Evolutionary conservation across 2,113 vertebrate genomes (phyloP).

Genomic region (Notiomystis cincta): DNA sequence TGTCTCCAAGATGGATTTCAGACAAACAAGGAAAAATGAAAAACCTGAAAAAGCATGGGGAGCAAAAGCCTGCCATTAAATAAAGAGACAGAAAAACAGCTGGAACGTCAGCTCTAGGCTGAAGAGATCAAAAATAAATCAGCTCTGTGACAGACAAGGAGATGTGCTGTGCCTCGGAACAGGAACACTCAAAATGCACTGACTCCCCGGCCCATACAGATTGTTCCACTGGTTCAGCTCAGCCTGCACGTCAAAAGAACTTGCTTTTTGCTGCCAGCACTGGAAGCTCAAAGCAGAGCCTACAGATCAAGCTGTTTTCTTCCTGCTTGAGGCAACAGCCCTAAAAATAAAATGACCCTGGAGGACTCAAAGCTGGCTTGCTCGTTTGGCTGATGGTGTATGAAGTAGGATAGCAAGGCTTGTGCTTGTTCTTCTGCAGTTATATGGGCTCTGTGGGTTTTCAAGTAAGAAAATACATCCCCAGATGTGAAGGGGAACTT

Average conservation of each 20-base stretch:
- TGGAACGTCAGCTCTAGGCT: neutral
- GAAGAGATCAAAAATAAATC: neutral
- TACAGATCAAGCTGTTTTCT: conserved; percentile 46
- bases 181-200: neutral
- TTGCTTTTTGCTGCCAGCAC: neutral
- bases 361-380: conserved; percentile 27
- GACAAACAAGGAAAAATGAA: conserved; percentile 62
- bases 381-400: conserved; percentile 1
- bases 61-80: conserved; percentile 23
- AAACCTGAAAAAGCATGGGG: conserved; percentile 45
- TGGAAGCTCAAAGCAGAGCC: conserved; percentile 31
- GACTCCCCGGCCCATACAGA: neutral
- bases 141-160: neutral
- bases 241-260: neutral
- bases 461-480: neutral
- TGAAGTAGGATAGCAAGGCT: neutral
- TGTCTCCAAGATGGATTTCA: conserved; percentile 76
- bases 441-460: neutral
- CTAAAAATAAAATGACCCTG: conserved; percentile 54
- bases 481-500: neutral
- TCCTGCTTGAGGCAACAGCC: conserved; percentile 35
- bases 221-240: conserved; percentile 30
- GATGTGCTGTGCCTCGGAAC: neutral
- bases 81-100: conserved; percentile 13
- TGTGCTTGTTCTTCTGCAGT: neutral